Percentiles rank a stretch among this genome's conserved stretches.
Evolutionary conservation across 2,888 invertebrate genomes (phyloP).

Genomic region (Machimus rusticus): DNA sequence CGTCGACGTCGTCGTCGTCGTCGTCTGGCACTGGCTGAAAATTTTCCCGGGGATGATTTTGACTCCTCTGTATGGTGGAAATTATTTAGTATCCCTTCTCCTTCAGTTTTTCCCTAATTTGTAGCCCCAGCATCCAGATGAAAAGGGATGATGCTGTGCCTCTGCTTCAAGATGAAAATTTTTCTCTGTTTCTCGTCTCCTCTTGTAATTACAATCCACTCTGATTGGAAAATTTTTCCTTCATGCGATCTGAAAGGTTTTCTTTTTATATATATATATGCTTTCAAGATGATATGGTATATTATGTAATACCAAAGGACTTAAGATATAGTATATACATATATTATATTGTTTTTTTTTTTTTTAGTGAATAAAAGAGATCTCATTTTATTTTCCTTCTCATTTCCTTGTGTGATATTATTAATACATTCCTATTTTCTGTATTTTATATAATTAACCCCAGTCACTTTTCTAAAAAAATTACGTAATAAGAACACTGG

Average conservation of each 20-base stretch:
- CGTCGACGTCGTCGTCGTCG: not conserved
- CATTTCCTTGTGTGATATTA: too few relatives aligned
- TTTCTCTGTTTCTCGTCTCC: not conserved
- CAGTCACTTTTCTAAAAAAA: too few relatives aligned
- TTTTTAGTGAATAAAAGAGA: too few relatives aligned
- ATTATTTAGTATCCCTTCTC: constrained; percentile 37
- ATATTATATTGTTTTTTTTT: too few relatives aligned
- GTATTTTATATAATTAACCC: too few relatives aligned
- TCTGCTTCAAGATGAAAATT: not conserved
- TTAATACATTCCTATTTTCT: too few relatives aligned
- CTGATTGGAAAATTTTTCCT: constrained; percentile 26
- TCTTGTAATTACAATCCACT: constrained; percentile 33
- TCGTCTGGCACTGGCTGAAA: not conserved
- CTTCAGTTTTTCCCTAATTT: constrained; percentile 31
- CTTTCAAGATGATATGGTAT: not conserved
- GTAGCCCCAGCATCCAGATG: not conserved
- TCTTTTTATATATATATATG: too few relatives aligned
- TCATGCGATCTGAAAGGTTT: not conserved
- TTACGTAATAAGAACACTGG: too few relatives aligned
- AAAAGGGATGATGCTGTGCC: constrained; percentile 15
- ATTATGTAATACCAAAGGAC: constrained; percentile 1
- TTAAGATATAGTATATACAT: too few relatives aligned
- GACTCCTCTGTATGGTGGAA: not conserved
- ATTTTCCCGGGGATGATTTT: not conserved
- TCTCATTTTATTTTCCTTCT: too few relatives aligned